Evolutionary conservation across 2,113 vertebrate species (phyloP).

Genomic region (Lanius collurio): DNA sequence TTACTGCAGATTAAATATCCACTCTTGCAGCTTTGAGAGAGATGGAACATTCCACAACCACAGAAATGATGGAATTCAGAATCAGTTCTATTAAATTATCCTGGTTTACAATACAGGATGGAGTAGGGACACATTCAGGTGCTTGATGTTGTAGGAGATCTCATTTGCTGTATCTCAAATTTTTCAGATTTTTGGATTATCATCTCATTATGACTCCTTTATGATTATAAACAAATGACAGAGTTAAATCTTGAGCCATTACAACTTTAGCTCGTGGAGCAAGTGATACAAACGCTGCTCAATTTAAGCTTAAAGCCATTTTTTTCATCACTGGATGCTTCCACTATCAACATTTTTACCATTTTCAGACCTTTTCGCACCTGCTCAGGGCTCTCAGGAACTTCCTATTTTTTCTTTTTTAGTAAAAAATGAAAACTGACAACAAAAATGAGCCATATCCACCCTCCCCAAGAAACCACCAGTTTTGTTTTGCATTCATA

Average conservation of each 20-base stretch:
- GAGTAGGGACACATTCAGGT: not conserved
- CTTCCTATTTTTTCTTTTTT: not conserved
- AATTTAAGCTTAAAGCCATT: not conserved
- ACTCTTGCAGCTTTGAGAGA: not conserved
- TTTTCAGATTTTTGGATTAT: not conserved
- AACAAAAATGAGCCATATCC: not conserved
- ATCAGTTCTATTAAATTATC: not conserved
- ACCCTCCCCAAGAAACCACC: not conserved
- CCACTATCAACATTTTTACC: not conserved
- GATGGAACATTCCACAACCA: not conserved
- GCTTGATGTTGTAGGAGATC: not conserved
- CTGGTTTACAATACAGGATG: not conserved
- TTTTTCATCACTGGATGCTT: not conserved
- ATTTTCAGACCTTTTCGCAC: not conserved
- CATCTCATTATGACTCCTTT: not conserved
- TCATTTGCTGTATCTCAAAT: not conserved
- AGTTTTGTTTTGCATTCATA: not conserved
- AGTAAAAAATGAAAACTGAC: not conserved
- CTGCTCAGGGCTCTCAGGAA: not conserved
- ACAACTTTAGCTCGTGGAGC: not conserved
- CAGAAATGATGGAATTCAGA: not conserved
- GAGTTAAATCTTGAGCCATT: not conserved
- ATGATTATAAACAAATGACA: not conserved
- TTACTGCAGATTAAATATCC: not conserved
- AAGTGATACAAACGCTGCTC: not conserved